A percentile compares a stretch with the other conserved stretches of the same genome.
Evolutionary conservation across 1,140 invertebrate genomes (phyloP).

Genomic region (Micrasema minimum): DNA sequence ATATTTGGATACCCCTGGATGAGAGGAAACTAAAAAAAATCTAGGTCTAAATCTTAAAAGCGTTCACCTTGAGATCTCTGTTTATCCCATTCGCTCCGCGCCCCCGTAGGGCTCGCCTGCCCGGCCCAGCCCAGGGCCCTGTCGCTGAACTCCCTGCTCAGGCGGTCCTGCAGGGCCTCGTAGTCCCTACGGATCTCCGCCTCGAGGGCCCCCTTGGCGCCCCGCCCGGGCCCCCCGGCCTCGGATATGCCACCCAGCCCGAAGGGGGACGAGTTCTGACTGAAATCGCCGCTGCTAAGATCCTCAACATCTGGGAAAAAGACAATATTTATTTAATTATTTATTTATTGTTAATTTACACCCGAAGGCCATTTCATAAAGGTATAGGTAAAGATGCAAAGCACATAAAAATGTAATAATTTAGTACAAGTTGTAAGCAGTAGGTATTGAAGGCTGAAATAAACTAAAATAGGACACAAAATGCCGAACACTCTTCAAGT

Average conservation of each 20-base stretch:
- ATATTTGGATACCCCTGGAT: too few species aligned
- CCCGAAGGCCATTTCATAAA: too few species aligned
- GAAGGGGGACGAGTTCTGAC: constrained; percentile 55
- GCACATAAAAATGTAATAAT: too few species aligned
- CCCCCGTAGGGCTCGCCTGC: constrained; percentile 10
- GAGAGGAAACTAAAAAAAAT: too few species aligned
- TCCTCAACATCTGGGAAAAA: constrained; percentile 60
- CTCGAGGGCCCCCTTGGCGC: constrained; percentile 13
- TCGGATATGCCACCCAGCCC: constrained; percentile 40
- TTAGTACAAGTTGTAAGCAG: too few species aligned
- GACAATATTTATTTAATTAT: not conserved
- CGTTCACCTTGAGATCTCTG: constrained; percentile 8
- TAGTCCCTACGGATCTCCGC: constrained; percentile 64
- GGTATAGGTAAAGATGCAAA: too few species aligned
- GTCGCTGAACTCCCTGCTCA: constrained; percentile 62
- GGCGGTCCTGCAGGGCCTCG: constrained; percentile 60
- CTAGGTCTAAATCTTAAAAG: too few species aligned
- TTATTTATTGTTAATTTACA: too few species aligned
- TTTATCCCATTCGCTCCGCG: constrained; percentile 35
- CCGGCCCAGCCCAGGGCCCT: constrained; percentile 49
- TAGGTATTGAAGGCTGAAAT: too few species aligned
- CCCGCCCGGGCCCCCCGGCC: constrained; percentile 27
- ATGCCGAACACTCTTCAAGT: too few species aligned
- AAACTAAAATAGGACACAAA: too few species aligned
- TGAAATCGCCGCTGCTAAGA: constrained; percentile 56